Conservation (phyloP, 1,140 invertebrate species). For the Parasteatoda tepidariorum region DNA sequence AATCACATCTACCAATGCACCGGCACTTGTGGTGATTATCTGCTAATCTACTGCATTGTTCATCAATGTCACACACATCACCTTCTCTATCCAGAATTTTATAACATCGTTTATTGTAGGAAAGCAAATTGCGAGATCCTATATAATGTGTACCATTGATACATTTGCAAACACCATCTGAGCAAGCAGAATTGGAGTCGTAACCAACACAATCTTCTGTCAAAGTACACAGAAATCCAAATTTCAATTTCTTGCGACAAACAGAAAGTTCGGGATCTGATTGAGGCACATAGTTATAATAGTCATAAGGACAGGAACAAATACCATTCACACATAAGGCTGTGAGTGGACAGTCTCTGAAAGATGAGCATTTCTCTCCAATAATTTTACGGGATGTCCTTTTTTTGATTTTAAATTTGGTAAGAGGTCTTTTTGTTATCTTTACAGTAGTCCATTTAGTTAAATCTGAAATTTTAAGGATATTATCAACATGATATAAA, state of each 20-base stretch:
- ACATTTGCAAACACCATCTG: conserved; percentile 39
- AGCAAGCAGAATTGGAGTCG: conserved; percentile 45
- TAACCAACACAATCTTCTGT: conserved; percentile 52
- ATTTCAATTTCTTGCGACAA: conserved; percentile 45
- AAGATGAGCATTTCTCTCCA: conserved; percentile 37
- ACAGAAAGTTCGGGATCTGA: conserved; percentile 13
- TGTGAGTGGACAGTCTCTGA: conserved; percentile 29
- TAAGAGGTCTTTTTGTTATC: conserved; percentile 27
- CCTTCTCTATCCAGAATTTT: conserved; percentile 53
- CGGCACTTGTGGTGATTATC: conserved; percentile 54
- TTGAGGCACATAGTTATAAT: conserved; percentile 34
- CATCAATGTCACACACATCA: conserved; percentile 54
- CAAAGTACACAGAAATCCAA: conserved; percentile 25
- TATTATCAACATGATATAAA: neutral
- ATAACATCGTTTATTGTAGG: conserved; percentile 43
- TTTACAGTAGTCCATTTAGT: neutral
- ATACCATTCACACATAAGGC: conserved; percentile 38
- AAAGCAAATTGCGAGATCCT: conserved; percentile 43
- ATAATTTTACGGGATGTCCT: conserved; percentile 32
- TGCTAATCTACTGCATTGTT: conserved; percentile 51
- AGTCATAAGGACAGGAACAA: conserved; percentile 54
- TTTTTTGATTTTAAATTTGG: conserved; percentile 44
- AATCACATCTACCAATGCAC: conserved; percentile 48
- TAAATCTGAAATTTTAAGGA: neutral
- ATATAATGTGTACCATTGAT: conserved; percentile 56